Percentiles rank a stretch among this genome's conserved stretches.
phyloP scores from a whole-genome alignment of 2,888 invertebrate species.

The Platycnemis pennipes region DNA sequence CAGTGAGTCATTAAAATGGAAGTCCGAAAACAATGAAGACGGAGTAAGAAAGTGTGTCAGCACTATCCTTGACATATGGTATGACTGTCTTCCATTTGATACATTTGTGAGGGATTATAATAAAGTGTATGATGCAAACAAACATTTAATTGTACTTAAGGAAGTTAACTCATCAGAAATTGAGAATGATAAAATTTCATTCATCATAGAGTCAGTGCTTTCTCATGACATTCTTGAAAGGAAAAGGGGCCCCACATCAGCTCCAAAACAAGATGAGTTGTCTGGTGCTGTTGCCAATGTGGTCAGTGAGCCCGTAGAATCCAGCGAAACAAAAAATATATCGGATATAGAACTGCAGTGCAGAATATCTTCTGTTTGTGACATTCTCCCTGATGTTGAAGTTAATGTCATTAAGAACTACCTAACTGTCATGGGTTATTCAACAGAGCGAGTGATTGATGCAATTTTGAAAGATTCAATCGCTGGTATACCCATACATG shows the following conservation, averaged over 20 bases:
- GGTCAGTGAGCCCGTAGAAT: neutral
- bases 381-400: constrained; percentile 35
- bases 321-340: neutral
- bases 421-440: constrained; percentile 17
- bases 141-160: constrained; percentile 26
- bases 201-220: constrained; percentile 48
- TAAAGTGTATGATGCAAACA: constrained; percentile 8
- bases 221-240: neutral
- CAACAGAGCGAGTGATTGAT: constrained; percentile 53
- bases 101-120: constrained; percentile 54
- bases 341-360: constrained; percentile 43
- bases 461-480: constrained; percentile 68
- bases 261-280: neutral
- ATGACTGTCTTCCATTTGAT: constrained; percentile 59
- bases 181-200: constrained; percentile 53
- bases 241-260: neutral
- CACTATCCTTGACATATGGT: constrained; percentile 37
- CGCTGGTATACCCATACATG: constrained; percentile 69
- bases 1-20: constrained; percentile 42
- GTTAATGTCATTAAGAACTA: constrained; percentile 28
- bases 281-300: neutral
- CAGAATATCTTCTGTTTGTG: constrained; percentile 41
- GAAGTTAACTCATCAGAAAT: constrained; percentile 54
- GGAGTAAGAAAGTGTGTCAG: constrained; percentile 28
- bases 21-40: constrained; percentile 45